phyloP scores from a whole-genome alignment of 2,113 vertebrate species.

The Paratilapia polleni region DNA sequence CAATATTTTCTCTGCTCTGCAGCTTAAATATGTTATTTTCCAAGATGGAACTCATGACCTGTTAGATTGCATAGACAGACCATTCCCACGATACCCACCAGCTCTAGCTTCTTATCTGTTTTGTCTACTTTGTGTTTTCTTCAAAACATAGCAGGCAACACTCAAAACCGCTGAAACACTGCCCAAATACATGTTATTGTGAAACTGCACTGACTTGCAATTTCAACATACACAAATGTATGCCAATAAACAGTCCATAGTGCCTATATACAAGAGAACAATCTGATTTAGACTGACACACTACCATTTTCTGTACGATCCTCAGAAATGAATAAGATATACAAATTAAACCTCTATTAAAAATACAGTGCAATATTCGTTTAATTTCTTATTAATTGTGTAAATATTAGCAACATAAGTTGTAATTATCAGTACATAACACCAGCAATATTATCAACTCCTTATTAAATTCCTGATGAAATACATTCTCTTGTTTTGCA shows the following conservation, averaged over 20 bases:
- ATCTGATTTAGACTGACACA: not conserved
- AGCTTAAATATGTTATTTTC: constrained; percentile 36
- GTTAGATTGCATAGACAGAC: constrained; percentile 62
- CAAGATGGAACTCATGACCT: constrained; percentile 47
- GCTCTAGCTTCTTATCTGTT: constrained; percentile 32
- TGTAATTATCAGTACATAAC: not conserved
- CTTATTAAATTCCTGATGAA: constrained; percentile 7
- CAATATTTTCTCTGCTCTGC: constrained; percentile 31
- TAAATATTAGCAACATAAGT: not conserved
- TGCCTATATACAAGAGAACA: not conserved
- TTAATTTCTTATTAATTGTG: not conserved
- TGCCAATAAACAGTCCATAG: not conserved
- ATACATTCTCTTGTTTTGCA: constrained; percentile 6
- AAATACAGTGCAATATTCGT: not conserved
- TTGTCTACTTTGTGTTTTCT: not conserved
- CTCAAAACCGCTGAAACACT: not conserved
- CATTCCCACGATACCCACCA: constrained; percentile 50
- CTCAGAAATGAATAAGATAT: not conserved
- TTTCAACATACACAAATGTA: not conserved
- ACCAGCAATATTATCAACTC: not conserved
- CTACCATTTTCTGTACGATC: not conserved
- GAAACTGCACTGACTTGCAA: not conserved
- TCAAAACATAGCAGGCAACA: not conserved
- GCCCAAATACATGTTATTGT: not conserved
- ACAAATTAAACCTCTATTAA: not conserved